Conservation (phyloP, 2,888 invertebrate species). For the Eilema caniola region DNA sequence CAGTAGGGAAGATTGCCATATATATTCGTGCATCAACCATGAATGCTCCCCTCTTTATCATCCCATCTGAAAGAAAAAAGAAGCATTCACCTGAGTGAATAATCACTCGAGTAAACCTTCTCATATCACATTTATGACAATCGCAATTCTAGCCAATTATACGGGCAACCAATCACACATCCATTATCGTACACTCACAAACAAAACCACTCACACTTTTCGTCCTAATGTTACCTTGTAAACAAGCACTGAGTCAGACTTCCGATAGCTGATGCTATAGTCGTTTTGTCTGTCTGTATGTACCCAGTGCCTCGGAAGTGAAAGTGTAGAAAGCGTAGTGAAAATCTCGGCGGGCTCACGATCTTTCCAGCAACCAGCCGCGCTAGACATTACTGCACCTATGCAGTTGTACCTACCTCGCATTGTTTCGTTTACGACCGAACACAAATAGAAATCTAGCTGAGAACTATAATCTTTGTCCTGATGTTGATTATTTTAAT, state of each 20-base stretch:
- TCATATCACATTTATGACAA: background rate
- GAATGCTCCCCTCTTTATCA: too few relatives aligned
- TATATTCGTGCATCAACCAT: too few relatives aligned
- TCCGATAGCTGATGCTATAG: conserved; percentile 59
- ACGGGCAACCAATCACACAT: background rate
- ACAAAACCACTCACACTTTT: conserved; percentile 37
- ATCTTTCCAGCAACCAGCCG: conserved; percentile 56
- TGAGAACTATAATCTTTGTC: conserved; percentile 28
- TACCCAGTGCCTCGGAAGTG: conserved; percentile 64
- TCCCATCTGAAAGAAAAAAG: too few relatives aligned
- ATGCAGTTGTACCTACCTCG: conserved; percentile 51
- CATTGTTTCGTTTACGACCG: conserved; percentile 41
- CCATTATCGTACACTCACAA: background rate
- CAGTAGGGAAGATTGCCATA: too few relatives aligned
- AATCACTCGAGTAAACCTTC: too few relatives aligned
- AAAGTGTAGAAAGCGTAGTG: conserved; percentile 75
- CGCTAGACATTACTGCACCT: conserved; percentile 62
- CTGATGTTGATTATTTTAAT: background rate
- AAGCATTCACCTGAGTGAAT: too few relatives aligned
- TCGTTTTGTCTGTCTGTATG: conserved; percentile 66
- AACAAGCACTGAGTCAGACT: conserved; percentile 64
- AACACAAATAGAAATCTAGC: conserved; percentile 33
- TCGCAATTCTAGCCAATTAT: background rate
- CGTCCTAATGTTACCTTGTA: conserved; percentile 48
- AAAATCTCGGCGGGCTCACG: conserved; percentile 61